A percentile compares a stretch with the other conserved stretches of the same genome.
Conservation (phyloP, 2,888 invertebrate genomes). For the Drepana falcataria region DNA sequence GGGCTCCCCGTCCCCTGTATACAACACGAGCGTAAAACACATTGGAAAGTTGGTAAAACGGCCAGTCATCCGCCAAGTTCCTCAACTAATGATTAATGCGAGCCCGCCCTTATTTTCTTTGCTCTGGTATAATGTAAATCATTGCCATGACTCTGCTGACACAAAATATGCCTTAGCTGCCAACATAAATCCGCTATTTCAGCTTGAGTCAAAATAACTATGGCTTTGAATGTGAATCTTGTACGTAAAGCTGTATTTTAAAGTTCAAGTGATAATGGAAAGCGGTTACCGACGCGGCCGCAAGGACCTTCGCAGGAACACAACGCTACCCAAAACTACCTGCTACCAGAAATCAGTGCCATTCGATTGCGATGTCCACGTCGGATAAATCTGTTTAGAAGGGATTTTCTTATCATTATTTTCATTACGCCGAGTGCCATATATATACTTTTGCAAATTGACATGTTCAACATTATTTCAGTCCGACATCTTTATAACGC, state of each 20-base stretch:
- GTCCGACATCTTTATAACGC: too few species aligned
- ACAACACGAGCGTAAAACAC: slow-evolving; percentile 7
- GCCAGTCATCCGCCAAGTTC: slow-evolving; percentile 21
- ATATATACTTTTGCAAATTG: too few species aligned
- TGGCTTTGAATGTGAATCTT: background rate
- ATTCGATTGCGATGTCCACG: too few species aligned
- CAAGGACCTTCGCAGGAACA: too few species aligned
- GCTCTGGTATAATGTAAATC: background rate
- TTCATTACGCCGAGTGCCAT: too few species aligned
- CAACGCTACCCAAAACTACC: too few species aligned
- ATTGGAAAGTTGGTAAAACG: slow-evolving; percentile 25
- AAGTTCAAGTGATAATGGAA: too few species aligned
- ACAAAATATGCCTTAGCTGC: background rate
- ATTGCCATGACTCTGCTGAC: background rate
- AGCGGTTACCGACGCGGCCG: too few species aligned
- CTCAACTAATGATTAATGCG: slow-evolving; percentile 25
- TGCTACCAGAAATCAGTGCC: too few species aligned
- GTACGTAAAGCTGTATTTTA: background rate
- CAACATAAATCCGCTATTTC: background rate
- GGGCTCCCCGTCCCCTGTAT: background rate
- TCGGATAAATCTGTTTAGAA: too few species aligned
- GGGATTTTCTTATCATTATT: too few species aligned
- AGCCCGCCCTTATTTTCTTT: slow-evolving; percentile 14
- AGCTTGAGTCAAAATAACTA: background rate
- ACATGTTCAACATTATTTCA: too few species aligned